Conservation (phyloP, 53 echinoderm and acorn worm species). For the Antedon mediterranea region DNA sequence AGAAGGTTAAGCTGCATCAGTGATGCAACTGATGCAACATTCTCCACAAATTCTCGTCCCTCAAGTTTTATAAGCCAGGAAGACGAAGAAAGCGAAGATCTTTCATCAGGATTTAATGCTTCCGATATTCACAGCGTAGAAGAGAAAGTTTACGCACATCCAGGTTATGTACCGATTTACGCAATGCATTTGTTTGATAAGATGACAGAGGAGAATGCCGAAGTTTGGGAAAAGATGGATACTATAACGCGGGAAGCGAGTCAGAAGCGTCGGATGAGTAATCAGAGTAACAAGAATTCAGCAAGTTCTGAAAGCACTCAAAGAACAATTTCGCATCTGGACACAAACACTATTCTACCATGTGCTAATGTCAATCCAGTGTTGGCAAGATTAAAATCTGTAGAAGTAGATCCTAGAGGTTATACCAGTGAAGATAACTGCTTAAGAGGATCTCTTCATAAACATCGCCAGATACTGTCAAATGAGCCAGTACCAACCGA, state of each 20-base stretch:
- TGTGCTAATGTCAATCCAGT: constrained; percentile 22
- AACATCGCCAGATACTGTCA: neutral
- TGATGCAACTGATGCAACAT: constrained; percentile 91
- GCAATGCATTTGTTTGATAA: neutral
- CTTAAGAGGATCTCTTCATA: neutral
- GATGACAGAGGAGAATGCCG: neutral
- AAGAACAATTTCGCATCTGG: constrained; percentile 31
- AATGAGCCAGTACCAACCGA: neutral
- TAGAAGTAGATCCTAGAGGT: neutral
- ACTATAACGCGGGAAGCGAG: neutral
- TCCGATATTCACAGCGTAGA: neutral
- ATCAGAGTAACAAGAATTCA: neutral
- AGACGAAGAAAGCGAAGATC: neutral
- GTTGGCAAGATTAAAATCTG: neutral
- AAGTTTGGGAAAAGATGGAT: constrained; percentile 78
- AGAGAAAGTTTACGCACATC: neutral
- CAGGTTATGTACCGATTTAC: neutral
- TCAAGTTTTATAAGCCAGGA: constrained; percentile 44
- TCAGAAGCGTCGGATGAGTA: neutral
- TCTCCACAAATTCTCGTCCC: constrained; percentile 81
- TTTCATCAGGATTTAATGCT: neutral
- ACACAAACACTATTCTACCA: constrained; percentile 34
- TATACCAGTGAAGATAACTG: neutral
- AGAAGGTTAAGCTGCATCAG: constrained; percentile 86
- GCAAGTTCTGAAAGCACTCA: constrained; percentile 21